Conservation (phyloP, 2,113 vertebrate genomes). For the Tychaedon coryphoeus region DNA sequence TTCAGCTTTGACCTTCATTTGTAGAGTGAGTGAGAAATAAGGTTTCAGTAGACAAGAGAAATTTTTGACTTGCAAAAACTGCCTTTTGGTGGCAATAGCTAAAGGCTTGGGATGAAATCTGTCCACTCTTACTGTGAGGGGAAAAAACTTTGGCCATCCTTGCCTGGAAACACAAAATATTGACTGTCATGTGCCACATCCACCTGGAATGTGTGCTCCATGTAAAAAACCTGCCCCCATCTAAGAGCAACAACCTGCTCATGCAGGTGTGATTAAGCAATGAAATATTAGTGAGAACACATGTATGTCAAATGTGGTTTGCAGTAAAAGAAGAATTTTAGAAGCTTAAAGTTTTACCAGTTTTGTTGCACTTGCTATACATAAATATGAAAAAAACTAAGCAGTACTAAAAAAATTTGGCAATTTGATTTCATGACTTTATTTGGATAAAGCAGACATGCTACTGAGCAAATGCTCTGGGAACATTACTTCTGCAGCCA, state of each 20-base stretch:
- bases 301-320: neutral
- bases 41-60: neutral
- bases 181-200: accelerated
- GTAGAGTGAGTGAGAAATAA: constrained; percentile 1
- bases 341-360: neutral
- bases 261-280: neutral
- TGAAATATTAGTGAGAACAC: neutral
- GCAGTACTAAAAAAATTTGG: accelerated
- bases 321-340: neutral
- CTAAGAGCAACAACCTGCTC: neutral
- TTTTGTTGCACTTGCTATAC: accelerated
- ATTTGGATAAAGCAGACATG: neutral
- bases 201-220: neutral
- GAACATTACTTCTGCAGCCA: neutral
- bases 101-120: neutral
- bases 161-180: neutral
- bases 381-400: neutral
- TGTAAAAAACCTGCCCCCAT: neutral
- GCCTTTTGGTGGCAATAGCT: neutral
- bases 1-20: constrained; percentile 33
- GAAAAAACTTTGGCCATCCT: neutral
- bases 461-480: neutral
- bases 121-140: accelerated
- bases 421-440: neutral
- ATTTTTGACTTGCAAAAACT: constrained; percentile 20